A percentile compares a stretch with the other conserved stretches of the same genome.
Evolutionary conservation across 37 sponge, comb jelly and placozoan genomes (phyloP).

Genomic region (Amphimedon queenslandica): DNA sequence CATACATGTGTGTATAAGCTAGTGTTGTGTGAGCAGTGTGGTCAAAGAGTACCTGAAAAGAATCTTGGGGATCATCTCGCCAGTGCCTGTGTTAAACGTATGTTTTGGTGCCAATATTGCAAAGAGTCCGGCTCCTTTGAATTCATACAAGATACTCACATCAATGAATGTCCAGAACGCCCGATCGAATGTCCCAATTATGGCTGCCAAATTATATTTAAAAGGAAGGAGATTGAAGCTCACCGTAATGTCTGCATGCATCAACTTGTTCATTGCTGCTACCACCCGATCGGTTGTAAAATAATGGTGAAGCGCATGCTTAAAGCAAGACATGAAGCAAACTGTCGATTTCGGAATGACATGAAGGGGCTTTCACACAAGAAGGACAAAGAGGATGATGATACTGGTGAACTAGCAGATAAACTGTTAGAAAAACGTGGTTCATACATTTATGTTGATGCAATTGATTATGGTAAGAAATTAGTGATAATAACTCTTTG

Average conservation of each 20-base stretch:
- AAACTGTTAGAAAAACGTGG: too few species aligned
- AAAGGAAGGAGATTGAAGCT: background rate
- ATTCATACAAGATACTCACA: background rate
- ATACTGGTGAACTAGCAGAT: too few species aligned
- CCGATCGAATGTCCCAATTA: constrained; percentile 4
- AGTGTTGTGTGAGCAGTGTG: background rate
- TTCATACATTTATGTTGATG: too few species aligned
- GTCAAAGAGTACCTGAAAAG: background rate
- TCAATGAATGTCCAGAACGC: background rate
- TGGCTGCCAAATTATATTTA: background rate
- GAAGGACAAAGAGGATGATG: too few species aligned
- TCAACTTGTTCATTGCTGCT: background rate
- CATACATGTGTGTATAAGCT: too few species aligned
- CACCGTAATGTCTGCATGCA: background rate
- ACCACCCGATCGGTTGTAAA: background rate
- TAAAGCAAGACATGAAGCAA: background rate
- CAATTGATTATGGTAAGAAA: too few species aligned
- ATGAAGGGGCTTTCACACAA: background rate
- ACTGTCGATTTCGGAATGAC: background rate
- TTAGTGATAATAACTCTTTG: too few species aligned
- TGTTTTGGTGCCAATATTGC: background rate
- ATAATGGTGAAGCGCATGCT: background rate
- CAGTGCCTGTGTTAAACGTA: background rate
- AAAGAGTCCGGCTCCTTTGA: too few species aligned
- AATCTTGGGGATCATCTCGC: background rate